Evolutionary conservation across 2,888 invertebrate species (phyloP).

Genomic region (Lepidonotus clava): DNA sequence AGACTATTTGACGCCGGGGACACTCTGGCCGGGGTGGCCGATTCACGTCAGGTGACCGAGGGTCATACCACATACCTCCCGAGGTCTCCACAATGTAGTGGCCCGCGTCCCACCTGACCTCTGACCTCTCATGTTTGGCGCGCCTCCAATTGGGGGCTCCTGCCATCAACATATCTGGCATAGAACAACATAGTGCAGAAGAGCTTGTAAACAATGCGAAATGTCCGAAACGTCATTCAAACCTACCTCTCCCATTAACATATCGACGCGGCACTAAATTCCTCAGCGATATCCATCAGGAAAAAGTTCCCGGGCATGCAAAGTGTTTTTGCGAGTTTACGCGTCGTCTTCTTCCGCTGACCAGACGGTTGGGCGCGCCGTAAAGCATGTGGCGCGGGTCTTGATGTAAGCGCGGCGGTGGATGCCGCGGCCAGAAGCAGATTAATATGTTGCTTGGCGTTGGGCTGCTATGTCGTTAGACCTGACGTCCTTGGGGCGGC

Average conservation of each 20-base stretch:
- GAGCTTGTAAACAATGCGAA: neutral
- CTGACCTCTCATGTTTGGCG: conserved; percentile 35
- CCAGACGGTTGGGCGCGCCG: neutral
- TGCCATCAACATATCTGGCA: conserved; percentile 16
- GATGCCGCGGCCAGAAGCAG: neutral
- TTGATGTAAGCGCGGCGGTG: neutral
- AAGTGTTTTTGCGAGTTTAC: neutral
- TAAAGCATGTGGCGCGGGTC: neutral
- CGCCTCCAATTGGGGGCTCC: neutral
- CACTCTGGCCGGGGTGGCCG: neutral
- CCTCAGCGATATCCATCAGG: conserved; percentile 7
- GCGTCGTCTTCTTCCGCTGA: neutral
- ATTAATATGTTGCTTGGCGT: conserved; percentile 50
- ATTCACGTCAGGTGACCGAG: conserved; percentile 14
- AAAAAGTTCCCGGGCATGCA: neutral
- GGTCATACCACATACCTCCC: conserved; percentile 16
- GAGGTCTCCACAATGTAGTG: neutral
- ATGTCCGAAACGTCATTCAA: neutral
- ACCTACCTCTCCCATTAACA: neutral
- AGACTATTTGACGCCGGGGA: no score
- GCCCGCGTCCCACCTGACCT: conserved; percentile 3
- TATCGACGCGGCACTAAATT: neutral
- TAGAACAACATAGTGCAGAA: neutral
- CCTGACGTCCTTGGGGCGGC: neutral
- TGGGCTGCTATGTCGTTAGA: conserved; percentile 34